phyloP scores from a whole-genome alignment of 2,113 vertebrate genomes.

The Phyllostomus discolor region DNA sequence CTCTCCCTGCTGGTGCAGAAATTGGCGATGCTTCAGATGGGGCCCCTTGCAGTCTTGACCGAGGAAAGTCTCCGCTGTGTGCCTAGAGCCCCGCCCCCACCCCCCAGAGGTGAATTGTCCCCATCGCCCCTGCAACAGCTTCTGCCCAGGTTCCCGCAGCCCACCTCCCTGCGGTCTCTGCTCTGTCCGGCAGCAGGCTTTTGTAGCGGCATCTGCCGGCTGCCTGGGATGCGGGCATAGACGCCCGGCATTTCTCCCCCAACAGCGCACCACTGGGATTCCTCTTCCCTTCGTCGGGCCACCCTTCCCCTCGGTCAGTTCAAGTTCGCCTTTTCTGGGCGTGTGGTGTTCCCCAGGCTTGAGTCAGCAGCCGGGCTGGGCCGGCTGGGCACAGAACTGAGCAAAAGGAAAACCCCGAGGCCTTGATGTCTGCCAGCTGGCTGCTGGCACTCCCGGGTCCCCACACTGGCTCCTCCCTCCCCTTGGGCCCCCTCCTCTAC shows the following conservation, averaged over 20 bases:
- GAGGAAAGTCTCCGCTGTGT: background rate
- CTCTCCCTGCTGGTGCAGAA: background rate
- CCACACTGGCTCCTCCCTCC: background rate
- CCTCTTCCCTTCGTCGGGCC: background rate
- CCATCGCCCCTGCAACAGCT: background rate
- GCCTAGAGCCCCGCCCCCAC: fast-evolving
- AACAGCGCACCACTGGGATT: background rate
- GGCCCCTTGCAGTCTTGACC: background rate
- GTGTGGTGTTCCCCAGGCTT: background rate
- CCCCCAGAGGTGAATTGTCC: background rate
- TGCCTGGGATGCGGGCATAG: fast-evolving
- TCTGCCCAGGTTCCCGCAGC: fast-evolving
- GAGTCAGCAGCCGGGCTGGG: background rate
- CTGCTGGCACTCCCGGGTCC: fast-evolving
- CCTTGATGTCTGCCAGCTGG: background rate
- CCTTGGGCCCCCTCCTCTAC: background rate
- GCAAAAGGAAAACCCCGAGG: background rate
- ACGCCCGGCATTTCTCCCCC: fast-evolving
- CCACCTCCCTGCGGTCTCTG: background rate
- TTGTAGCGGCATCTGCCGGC: fast-evolving
- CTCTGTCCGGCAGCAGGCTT: background rate
- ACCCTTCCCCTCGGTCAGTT: background rate
- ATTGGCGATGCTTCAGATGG: background rate
- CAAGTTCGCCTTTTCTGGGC: background rate
- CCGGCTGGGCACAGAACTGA: background rate